A percentile compares a stretch with the other conserved stretches of the same genome.
Conservation (phyloP, 2,888 invertebrate genomes). For the Macrosiphum euphorbiae region DNA sequence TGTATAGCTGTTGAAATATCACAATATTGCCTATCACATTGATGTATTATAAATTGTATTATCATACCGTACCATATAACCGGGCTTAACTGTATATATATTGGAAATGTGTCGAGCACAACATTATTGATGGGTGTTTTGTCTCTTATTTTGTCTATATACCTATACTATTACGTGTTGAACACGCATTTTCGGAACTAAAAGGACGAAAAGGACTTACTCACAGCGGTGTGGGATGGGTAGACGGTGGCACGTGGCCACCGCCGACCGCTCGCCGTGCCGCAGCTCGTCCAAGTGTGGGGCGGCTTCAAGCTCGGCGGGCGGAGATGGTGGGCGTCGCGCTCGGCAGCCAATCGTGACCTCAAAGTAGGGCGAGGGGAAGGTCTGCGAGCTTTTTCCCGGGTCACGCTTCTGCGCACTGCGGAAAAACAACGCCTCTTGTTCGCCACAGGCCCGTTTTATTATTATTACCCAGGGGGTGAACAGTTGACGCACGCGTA, state of each 20-base stretch:
- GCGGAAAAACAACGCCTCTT: background rate
- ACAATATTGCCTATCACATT: no score
- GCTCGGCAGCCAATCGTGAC: background rate
- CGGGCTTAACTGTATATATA: background rate
- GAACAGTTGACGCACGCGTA: background rate
- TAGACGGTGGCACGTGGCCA: background rate
- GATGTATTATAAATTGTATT: background rate
- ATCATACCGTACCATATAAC: background rate
- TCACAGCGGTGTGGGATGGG: background rate
- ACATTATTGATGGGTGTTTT: background rate
- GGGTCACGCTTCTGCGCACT: background rate
- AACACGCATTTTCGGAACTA: background rate
- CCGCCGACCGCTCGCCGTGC: background rate
- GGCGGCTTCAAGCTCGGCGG: background rate
- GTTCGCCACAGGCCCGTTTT: background rate
- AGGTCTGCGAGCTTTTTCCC: background rate
- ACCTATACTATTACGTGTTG: background rate
- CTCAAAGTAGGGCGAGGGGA: background rate
- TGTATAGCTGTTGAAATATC: background rate
- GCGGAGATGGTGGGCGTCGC: background rate
- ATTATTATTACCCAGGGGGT: background rate
- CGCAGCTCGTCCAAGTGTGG: background rate
- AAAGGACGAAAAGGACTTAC: background rate
- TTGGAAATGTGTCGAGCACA: background rate
- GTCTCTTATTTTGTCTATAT: no score